Evolutionary conservation across 2,888 invertebrate genomes (phyloP), one percentile per base, ranked within the genome.

Genomic region (Eupithecia vulgata): DNA sequence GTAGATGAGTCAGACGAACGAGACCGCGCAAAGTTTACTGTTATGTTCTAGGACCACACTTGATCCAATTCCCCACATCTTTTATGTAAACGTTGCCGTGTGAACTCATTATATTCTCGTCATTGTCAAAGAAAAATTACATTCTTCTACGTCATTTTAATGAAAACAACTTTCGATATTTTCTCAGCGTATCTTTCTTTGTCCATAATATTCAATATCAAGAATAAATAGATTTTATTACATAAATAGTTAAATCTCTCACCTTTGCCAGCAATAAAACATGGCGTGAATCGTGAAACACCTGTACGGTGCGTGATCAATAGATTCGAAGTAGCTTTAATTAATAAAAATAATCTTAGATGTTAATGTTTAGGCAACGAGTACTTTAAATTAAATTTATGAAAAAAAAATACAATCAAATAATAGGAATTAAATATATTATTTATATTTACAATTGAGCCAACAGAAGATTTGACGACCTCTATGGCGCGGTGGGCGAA

Each of bases 21-120:
- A 76, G 71, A 66, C 68, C 65, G 70, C 37, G 35, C 65, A 67
- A 71, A 85, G 79, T 83, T 90, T 90, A 92, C 90, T 87, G 90
- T 90, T 85, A 77, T 84, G 84, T 79, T 85, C 87, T 90, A 88
- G 87, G 88, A 90, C 85, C 81, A 81, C 86, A 84, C 83, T 84
- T 87, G 93, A 83, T 91, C 94, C 84, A 88, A 85, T 92, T 90
- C 84, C 92, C 93, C 83, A 92, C 89, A 90, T 93, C 84, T 88
- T 72, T 90, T 88, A 86, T 85, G 87, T 84, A 87, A 83, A 85
- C 83, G 80, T 64, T 37, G 65, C 82, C 83, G 83, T 82, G 87
- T 85, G 88, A 82, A 85, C 88, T 90, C 87, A 87, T 89, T 88
- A 85, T 83, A 81, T 81, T 81, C 79, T 81, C 83, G 78, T 85